Percentiles rank a stretch among this genome's conserved stretches.
Conservation (phyloP, 2,888 invertebrate species). For the Heliconius charithonia region DNA sequence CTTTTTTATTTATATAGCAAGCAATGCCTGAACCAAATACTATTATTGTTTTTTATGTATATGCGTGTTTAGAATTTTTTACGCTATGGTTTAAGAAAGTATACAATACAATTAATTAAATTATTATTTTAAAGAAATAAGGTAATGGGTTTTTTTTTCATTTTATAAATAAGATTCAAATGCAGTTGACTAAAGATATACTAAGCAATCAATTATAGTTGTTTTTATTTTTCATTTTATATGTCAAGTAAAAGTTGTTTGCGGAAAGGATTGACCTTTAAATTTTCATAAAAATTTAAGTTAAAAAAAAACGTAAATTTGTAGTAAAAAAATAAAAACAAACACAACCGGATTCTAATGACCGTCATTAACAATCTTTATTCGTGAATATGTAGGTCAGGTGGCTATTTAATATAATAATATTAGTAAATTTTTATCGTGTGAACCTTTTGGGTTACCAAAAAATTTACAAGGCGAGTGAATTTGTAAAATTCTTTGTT, state of each 20-base stretch:
- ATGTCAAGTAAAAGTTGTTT: conserved; percentile 16
- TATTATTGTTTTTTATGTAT: not conserved
- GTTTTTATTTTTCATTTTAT: not conserved
- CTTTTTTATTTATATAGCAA: too few relatives aligned
- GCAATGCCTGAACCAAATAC: too few relatives aligned
- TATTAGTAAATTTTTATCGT: conserved; percentile 1
- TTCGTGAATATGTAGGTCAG: conserved; percentile 13
- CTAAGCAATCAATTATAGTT: not conserved
- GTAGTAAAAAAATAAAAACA: not conserved
- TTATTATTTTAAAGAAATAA: not conserved
- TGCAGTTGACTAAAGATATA: not conserved
- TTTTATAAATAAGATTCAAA: not conserved
- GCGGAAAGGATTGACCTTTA: not conserved
- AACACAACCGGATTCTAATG: conserved; percentile 14
- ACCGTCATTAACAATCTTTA: conserved; percentile 19
- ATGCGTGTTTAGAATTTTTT: not conserved
- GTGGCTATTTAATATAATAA: conserved; percentile 6
- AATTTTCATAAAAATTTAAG: not conserved
- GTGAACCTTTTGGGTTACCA: not conserved
- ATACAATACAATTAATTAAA: too few relatives aligned
- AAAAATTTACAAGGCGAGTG: not conserved
- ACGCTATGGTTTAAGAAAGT: not conserved
- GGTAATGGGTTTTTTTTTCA: too few relatives aligned
- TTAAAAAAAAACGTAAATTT: not conserved
- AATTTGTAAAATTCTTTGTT: not conserved